A percentile compares a stretch with the other conserved stretches of the same genome.
phyloP scores from a whole-genome alignment of 2,888 invertebrate genomes.

The Troilus luridus region DNA sequence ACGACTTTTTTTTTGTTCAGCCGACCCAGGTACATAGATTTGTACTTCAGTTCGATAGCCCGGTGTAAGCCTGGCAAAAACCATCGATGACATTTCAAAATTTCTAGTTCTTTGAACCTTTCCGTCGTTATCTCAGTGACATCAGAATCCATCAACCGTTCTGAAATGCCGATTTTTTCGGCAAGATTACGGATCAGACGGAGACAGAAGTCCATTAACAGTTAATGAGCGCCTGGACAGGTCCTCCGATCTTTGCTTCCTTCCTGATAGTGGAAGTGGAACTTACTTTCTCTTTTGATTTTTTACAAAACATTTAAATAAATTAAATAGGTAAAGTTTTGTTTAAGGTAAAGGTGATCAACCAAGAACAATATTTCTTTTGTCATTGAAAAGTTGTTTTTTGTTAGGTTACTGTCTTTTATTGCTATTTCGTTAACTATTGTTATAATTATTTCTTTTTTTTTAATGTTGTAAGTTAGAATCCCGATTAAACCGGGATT shows the following conservation, averaged over 20 bases:
- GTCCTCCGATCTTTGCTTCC: background rate
- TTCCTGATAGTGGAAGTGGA: background rate
- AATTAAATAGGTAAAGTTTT: background rate
- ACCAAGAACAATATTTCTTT: background rate
- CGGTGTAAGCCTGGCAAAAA: background rate
- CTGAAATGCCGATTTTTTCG: conserved; percentile 18
- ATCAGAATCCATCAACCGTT: background rate
- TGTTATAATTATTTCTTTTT: no score
- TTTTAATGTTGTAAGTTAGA: no score
- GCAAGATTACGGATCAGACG: background rate
- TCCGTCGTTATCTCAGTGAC: background rate
- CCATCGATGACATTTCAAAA: conserved; percentile 7
- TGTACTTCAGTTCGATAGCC: background rate
- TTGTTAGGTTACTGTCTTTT: no score
- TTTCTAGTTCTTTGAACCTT: conserved; percentile 15
- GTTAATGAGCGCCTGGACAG: background rate
- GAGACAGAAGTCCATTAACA: background rate
- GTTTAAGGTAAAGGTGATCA: background rate
- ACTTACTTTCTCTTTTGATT: background rate
- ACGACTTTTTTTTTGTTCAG: no score
- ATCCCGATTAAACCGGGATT: no score
- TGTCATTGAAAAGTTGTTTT: no score
- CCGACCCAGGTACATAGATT: background rate
- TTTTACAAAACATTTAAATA: background rate
- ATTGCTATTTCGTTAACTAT: no score